Evolutionary conservation across 2,113 vertebrate genomes (phyloP), one percentile per base, ranked within the genome.

Genomic region (Orcinus orca): DNA sequence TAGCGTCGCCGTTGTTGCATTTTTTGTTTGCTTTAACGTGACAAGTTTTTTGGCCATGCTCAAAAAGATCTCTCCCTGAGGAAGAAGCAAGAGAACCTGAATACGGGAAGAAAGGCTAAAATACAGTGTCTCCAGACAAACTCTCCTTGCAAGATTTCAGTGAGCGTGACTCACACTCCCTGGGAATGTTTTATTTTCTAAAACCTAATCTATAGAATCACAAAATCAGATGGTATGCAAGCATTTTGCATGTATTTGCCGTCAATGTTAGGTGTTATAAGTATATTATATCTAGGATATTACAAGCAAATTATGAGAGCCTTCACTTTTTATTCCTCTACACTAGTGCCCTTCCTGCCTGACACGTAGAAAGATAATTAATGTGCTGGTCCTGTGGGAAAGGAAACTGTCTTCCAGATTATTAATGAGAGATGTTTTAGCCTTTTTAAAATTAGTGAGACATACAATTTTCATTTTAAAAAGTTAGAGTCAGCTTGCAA

Each of bases 361-460:
- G 74, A 41, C 9, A 1, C 0, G 3, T 25, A 17, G 62, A 62
- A 31, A 6, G 2, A 26, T 17, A 60, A n/a, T 2, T 11, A 33
- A 23, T 12, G 15, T 25, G 25, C 25, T 92, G 26, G 26, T 65
- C 15, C 31, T 68, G 20, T 6, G 3, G 62, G 73, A 83, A 38
- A 90, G 73, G 60, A 84, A 88, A 11, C 14, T 47, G 5, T 29
- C 29, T 26, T 62, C 9, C 36, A 65, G 71, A 67, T 25, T 53
- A 11, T 6, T 20, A 18, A 58, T 29, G 20, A 94, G 58, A 86
- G 47, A 55, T 20, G 33, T 65, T 44, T 74, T 29, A n/a, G 60
- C 63, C 29, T 47, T 71, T 94, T 94, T 65, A 38, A 70, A 97
- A 79, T 86, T 84, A 76, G 15, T 33, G 50, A 87, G 62, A 36